phyloP scores from a whole-genome alignment of 2,797 vertebrate genomes.

The Sebastes steindachneri region DNA sequence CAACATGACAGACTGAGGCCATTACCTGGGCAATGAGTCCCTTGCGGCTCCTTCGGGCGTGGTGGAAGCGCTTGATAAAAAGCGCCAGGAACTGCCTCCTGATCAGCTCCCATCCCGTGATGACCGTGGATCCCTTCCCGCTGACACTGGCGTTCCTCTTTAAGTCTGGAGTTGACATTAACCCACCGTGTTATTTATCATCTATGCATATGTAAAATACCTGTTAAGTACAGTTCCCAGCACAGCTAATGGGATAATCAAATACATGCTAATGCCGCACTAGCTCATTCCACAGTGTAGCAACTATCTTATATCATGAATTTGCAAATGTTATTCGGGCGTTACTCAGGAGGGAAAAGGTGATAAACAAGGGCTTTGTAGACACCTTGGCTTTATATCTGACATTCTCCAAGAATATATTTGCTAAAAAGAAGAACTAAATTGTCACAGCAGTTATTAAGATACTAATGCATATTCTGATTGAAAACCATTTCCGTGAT shows the following conservation, averaged over 20 bases:
- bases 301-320: not conserved
- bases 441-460: not conserved
- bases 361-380: constrained; percentile 1
- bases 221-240: constrained; percentile 5
- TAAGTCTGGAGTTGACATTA: constrained; percentile 65
- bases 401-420: not conserved
- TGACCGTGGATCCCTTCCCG: constrained; percentile 89
- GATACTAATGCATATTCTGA: constrained; percentile 11
- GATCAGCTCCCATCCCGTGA: constrained; percentile 91
- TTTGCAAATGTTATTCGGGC: not conserved
- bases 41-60: constrained; percentile 93
- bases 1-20: constrained; percentile 72
- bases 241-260: constrained; percentile 42
- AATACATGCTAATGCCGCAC: constrained; percentile 12
- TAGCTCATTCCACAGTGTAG: constrained; percentile 7
- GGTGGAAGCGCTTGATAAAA: constrained; percentile 95
- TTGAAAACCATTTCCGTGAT: constrained; percentile 32
- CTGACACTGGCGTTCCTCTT: constrained; percentile 81
- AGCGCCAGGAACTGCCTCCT: constrained; percentile 94
- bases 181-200: constrained; percentile 46
- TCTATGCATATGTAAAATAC: constrained; percentile 31
- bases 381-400: not conserved
- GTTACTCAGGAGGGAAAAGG: not conserved
- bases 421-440: not conserved
- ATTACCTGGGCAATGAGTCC: constrained; percentile 97